Conservation (phyloP, 2,113 vertebrate species). For the Regulus satrapa region DNA sequence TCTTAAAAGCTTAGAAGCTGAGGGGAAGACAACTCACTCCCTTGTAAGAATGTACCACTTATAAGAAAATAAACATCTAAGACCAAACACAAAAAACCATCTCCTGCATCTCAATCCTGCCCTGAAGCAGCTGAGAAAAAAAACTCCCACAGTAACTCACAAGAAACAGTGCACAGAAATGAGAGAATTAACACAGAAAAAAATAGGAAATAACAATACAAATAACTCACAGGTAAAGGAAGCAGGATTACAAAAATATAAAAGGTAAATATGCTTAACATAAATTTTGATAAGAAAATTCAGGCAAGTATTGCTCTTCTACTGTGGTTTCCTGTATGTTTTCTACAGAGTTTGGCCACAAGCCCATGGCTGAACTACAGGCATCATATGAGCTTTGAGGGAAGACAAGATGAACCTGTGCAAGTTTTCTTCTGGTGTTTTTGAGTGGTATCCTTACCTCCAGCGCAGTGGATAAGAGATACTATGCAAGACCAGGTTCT, state of each 20-base stretch:
- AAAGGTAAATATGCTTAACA: neutral
- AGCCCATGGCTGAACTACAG: neutral
- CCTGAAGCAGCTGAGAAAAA: too few relatives aligned
- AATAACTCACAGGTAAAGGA: neutral
- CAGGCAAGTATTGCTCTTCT: neutral
- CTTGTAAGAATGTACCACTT: too few relatives aligned
- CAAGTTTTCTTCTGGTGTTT: neutral
- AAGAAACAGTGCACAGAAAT: neutral
- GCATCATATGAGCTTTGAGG: neutral
- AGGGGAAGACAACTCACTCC: too few relatives aligned
- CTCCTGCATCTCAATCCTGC: too few relatives aligned
- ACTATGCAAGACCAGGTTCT: neutral
- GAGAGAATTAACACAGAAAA: neutral
- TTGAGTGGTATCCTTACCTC: neutral
- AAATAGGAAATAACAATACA: neutral
- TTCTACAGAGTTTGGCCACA: neutral
- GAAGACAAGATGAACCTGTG: neutral
- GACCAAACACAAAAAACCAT: too few relatives aligned
- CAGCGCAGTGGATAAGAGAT: neutral
- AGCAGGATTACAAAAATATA: neutral
- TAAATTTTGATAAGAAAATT: neutral
- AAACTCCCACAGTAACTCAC: too few relatives aligned
- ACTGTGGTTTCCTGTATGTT: neutral
- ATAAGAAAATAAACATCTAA: too few relatives aligned
- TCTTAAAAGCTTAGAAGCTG: too few relatives aligned